Percentiles rank a stretch among this genome's conserved stretches.
phyloP scores from a whole-genome alignment of 2,888 invertebrate species.

The Cyaniris semiargus region DNA sequence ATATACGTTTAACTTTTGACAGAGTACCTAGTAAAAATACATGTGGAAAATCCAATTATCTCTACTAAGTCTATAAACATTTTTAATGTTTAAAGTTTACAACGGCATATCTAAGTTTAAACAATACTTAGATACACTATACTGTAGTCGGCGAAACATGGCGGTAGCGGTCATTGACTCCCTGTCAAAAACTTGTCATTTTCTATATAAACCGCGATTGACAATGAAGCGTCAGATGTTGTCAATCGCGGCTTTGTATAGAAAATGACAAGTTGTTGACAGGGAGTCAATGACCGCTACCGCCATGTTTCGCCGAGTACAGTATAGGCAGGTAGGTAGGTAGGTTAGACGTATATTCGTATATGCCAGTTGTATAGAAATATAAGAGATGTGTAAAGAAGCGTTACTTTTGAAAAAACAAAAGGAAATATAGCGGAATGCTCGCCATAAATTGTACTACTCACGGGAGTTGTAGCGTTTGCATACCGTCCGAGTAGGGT shows the following conservation, averaged over 20 bases:
- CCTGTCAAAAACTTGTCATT: too few relatives aligned
- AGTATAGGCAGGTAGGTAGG: constrained; percentile 35
- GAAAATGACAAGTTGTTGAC: too few relatives aligned
- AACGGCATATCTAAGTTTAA: neutral
- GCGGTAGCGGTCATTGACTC: too few relatives aligned
- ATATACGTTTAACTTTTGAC: too few relatives aligned
- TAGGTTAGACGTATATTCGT: constrained; percentile 42
- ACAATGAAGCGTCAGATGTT: too few relatives aligned
- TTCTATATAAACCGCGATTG: too few relatives aligned
- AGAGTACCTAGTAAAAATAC: neutral
- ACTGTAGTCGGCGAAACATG: too few relatives aligned
- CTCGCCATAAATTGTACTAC: constrained; percentile 75
- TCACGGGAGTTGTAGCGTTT: constrained; percentile 70
- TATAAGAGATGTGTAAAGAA: constrained; percentile 47
- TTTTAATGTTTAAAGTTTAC: neutral
- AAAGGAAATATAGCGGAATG: constrained; percentile 75
- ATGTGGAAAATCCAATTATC: neutral
- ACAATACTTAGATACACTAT: constrained; percentile 31
- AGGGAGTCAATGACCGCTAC: too few relatives aligned
- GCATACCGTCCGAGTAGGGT: constrained; percentile 67
- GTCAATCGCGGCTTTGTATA: too few relatives aligned
- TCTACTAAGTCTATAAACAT: neutral
- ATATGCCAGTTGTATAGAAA: constrained; percentile 47
- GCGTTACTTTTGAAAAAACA: constrained; percentile 68
- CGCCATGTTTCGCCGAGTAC: too few relatives aligned